Conservation (phyloP, 2,888 invertebrate species). For the Crematogaster levior region DNA sequence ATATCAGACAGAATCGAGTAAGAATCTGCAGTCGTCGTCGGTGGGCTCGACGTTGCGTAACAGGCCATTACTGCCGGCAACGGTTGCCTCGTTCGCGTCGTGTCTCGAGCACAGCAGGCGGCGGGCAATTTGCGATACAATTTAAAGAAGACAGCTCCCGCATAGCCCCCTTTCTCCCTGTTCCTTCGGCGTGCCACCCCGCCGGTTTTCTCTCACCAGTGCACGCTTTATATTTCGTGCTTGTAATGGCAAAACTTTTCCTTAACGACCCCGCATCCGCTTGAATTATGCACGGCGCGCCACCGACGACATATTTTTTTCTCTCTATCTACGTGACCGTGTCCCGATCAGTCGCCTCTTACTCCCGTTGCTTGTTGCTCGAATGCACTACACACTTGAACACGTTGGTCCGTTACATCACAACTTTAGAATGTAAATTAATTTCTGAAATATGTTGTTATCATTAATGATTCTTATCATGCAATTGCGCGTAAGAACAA, state of each 20-base stretch:
- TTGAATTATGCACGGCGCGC: conserved; percentile 80
- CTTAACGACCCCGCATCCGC: conserved; percentile 78
- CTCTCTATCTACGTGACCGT: conserved; percentile 62
- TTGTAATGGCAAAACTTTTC: conserved; percentile 82
- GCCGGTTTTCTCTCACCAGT: conserved; percentile 65
- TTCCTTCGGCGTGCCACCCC: conserved; percentile 57
- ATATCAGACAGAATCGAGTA: conserved; percentile 63
- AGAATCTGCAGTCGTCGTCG: conserved; percentile 65
- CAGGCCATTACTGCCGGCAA: conserved; percentile 73
- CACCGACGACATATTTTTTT: conserved; percentile 63
- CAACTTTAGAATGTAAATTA: neutral
- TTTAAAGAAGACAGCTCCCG: conserved; percentile 79
- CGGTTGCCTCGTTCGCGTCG: conserved; percentile 53
- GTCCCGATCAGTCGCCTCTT: conserved; percentile 56
- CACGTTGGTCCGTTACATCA: neutral
- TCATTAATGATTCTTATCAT: neutral
- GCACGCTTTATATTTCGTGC: conserved; percentile 75
- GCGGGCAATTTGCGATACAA: conserved; percentile 81
- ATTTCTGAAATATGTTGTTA: neutral
- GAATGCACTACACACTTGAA: neutral
- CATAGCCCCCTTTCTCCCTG: conserved; percentile 62
- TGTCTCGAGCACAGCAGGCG: conserved; percentile 63
- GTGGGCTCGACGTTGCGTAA: conserved; percentile 71
- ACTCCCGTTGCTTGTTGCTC: conserved; percentile 20
- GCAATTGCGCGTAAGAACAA: neutral